These are phyloP conservation scores for Ylistrum balloti DNA, from an alignment of 1,140 invertebrate species.

Conservation along the genomic window DNA sequence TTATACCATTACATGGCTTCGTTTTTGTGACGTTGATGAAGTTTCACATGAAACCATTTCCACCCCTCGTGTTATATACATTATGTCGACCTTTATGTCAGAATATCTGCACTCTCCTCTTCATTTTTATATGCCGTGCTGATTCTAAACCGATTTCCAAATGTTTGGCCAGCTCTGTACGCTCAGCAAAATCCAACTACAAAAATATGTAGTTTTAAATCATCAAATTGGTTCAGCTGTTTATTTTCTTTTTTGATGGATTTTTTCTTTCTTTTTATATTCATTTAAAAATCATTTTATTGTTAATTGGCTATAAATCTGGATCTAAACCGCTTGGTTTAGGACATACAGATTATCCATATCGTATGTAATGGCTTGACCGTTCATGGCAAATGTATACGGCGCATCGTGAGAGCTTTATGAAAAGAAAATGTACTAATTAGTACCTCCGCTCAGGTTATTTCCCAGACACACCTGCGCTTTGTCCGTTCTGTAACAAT, in stretches of 20 bases:
- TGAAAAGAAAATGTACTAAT: neutral
- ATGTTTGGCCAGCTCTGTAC: neutral
- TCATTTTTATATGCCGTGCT: neutral
- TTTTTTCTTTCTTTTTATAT: no score
- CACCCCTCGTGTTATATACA: constrained; percentile 13
- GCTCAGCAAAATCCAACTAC: no score
- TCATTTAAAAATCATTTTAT: no score
- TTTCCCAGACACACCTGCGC: neutral
- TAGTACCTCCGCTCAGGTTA: neutral
- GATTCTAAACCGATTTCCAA: neutral
- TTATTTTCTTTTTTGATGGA: no score
- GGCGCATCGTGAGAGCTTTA: neutral
- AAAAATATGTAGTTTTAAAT: no score
- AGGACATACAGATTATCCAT: no score
- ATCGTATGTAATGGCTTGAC: no score
- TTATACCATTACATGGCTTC: neutral
- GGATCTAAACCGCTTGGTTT: no score
- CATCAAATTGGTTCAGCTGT: no score
- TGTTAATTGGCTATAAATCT: no score
- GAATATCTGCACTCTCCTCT: neutral
- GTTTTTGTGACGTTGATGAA: neutral
- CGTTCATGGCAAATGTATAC: no score
- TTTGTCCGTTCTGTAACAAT: neutral
- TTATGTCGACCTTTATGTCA: neutral
- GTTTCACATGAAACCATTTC: neutral